Evolutionary conservation across 1,140 invertebrate species (phyloP).

Genomic region (Trigoniulus corallinus): DNA sequence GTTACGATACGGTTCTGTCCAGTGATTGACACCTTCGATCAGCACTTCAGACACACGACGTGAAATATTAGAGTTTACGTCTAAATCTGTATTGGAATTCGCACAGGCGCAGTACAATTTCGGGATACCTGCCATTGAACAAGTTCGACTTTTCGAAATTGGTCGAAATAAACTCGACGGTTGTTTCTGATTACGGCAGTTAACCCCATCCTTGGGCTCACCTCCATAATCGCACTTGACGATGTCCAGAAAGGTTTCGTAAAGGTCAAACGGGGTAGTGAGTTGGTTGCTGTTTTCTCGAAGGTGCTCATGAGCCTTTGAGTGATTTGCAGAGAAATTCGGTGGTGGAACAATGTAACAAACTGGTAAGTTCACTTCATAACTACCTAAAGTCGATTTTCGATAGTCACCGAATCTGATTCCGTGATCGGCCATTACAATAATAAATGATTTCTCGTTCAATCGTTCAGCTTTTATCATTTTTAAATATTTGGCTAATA

Average conservation of each 20-base stretch:
- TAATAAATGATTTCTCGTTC: background rate
- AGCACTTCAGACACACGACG: background rate
- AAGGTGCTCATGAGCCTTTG: background rate
- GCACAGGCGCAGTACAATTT: background rate
- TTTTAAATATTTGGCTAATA: background rate
- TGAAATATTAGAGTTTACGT: background rate
- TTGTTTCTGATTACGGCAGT: background rate
- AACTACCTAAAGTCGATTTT: background rate
- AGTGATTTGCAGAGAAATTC: background rate
- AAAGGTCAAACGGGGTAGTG: background rate
- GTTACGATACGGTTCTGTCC: too few relatives aligned
- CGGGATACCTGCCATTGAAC: background rate
- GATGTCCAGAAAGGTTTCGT: background rate
- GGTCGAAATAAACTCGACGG: background rate
- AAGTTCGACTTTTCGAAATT: background rate
- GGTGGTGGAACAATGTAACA: background rate
- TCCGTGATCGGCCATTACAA: background rate
- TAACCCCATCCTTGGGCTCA: too few relatives aligned
- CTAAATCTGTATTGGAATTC: background rate
- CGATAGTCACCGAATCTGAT: background rate
- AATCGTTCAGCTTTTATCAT: background rate
- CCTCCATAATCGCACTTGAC: constrained; percentile 11
- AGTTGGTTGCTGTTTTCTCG: constrained; percentile 10
- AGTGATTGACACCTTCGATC: background rate
- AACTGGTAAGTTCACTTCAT: background rate